Percentiles rank a stretch among this genome's conserved stretches.
These are phyloP conservation scores for Sternotherus odoratus DNA, from an alignment of 2,797 vertebrate species.

Conservation along the genomic window DNA sequence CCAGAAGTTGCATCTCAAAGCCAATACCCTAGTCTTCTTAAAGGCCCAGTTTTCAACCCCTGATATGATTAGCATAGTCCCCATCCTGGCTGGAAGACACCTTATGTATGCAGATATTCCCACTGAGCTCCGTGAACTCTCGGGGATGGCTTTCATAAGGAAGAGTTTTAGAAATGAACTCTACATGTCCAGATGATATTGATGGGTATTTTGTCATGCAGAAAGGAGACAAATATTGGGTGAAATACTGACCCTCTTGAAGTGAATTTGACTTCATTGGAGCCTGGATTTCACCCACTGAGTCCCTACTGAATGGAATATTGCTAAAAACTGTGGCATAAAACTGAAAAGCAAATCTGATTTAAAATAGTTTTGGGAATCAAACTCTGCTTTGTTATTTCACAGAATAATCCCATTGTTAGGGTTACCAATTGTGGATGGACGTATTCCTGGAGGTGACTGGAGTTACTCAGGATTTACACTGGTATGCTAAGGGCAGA, in stretches of 20 bases:
- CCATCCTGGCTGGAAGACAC: not conserved
- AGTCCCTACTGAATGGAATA: not conserved
- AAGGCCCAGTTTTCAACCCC: not conserved
- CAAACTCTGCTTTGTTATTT: not conserved
- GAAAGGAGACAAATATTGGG: not conserved
- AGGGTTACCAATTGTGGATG: too few species aligned
- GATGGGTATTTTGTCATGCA: not conserved
- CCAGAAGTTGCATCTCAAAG: not conserved
- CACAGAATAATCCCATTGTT: not conserved
- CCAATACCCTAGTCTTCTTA: not conserved
- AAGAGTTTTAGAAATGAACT: not conserved
- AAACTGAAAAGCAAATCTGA: not conserved
- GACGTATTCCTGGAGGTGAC: not conserved
- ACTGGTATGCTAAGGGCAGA: not conserved
- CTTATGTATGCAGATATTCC: not conserved
- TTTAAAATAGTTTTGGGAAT: not conserved
- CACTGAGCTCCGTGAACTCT: not conserved
- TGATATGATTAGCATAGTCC: not conserved
- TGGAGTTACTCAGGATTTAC: not conserved
- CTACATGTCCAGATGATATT: not conserved
- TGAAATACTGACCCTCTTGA: not conserved
- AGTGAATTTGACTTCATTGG: accelerated
- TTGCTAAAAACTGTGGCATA: not conserved
- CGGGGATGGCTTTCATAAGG: not conserved
- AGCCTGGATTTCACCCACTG: not conserved